These are phyloP conservation scores for Chelmon rostratus DNA, from an alignment of 2,797 vertebrate genomes.

Conservation along the genomic window DNA sequence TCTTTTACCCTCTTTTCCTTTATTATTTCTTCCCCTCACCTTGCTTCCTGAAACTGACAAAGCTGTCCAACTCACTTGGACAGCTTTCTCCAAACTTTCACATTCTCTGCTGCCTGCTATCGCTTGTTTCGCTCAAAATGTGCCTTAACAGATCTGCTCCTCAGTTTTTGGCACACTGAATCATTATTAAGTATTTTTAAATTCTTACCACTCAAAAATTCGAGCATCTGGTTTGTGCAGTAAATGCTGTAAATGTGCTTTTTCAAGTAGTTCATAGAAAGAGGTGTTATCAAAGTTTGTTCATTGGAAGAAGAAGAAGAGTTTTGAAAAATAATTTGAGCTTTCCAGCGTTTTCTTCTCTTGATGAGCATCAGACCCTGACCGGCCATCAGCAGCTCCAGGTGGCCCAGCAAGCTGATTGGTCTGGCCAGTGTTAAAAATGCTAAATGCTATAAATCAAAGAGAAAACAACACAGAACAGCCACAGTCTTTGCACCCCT, in stretches of 20 bases:
- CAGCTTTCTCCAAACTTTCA: not conserved
- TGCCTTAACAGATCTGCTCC: not conserved
- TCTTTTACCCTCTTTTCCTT: conserved; percentile 13
- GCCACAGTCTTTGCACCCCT: too few relatives aligned
- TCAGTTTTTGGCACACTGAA: not conserved
- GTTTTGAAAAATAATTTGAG: not conserved
- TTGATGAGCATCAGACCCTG: not conserved
- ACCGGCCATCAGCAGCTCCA: too few relatives aligned
- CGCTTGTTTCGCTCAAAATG: not conserved
- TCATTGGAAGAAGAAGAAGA: not conserved
- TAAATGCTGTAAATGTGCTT: not conserved
- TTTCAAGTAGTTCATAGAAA: not conserved
- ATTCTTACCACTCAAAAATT: not conserved
- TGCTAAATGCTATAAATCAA: too few relatives aligned
- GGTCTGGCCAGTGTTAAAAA: too few relatives aligned
- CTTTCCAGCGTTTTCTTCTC: not conserved
- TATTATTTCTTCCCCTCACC: conserved; percentile 12
- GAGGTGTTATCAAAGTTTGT: not conserved
- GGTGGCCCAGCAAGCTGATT: too few relatives aligned
- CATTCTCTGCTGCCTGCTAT: not conserved
- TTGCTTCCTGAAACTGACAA: conserved; percentile 8
- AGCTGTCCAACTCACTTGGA: not conserved
- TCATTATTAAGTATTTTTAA: not conserved
- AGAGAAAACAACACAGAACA: too few relatives aligned
- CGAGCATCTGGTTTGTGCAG: not conserved